Base-by-base conservation (phyloP, 92 coral and sea anemone species). In the Epizoanthus fatuus region DNA sequence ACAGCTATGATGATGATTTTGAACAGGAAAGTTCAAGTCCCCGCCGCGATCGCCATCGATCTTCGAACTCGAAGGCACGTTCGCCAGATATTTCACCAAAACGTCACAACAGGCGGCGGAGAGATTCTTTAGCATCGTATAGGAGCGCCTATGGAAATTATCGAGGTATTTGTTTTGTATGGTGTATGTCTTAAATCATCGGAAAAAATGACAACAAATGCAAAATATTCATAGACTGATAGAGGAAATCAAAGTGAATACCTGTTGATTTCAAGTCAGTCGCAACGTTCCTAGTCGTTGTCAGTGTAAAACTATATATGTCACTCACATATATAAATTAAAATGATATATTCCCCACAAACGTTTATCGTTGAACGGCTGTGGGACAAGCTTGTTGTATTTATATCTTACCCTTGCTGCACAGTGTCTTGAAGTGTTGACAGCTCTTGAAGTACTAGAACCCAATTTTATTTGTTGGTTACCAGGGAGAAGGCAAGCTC, bases 1-100 rank as follows among this genome's bases (percentile, higher is more conserved):
- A 94, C 49, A 96, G 97, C 69, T 96, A 96, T 40, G 99, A 95
- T 17, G 99, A 96, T n/a, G 99, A 96, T 88, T 96, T 96, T 74
- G 98, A 96, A 51, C 79, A 72, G 10, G 87, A 80, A 70, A 88
- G 79, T 12, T 90, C 88, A 37, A 93, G 93, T 72, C 91, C 94
- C 6, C 72, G 85, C 32, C 82, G 93, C 19, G 91, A 63, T 35
- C 81, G 83, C 76, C 44, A 81, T 13, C 72, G 68, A 45, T 40
- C 57, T 15, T 53, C 80, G 59, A 79, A n/a, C n/a, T n/a, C n/a
- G n/a, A n/a, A n/a, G n/a, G n/a, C 55, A 39, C 78, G 83, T 54
- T 84, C 98, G 37, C 93, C 86, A 5, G 81, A 70, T 72, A 60
- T 73, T 44, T 86, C 96, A 52, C 91, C 94, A 70, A 87, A 88